Conservation (phyloP, 2,113 vertebrate genomes). For the Lota lota region DNA sequence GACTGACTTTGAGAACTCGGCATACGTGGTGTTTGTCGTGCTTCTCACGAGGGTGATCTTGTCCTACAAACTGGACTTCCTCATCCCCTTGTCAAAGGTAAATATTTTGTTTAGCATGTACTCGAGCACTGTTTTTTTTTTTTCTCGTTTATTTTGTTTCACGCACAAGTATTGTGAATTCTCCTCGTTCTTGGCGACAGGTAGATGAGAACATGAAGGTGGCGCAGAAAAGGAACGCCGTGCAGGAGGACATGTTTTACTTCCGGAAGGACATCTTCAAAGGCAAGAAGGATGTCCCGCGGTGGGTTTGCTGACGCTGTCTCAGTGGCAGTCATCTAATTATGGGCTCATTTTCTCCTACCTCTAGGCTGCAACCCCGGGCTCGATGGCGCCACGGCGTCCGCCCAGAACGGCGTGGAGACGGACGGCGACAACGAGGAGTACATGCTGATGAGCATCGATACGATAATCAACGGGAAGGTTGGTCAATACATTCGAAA, state of each 20-base stretch:
- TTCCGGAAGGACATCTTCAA: conserved; percentile 96
- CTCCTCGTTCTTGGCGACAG: conserved; percentile 56
- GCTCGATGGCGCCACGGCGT: conserved; percentile 75
- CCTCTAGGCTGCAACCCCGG: conserved; percentile 82
- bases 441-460: conserved; percentile 92
- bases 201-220: conserved; percentile 98
- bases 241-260: conserved; percentile 89
- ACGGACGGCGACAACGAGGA: conserved; percentile 72
- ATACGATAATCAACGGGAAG: conserved; percentile 98
- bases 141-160: too few relatives aligned
- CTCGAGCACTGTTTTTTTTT: too few relatives aligned
- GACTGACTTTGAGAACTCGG: conserved; percentile 98
- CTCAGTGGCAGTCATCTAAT: background rate
- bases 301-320: too few relatives aligned
- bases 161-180: too few relatives aligned
- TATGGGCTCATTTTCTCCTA: background rate
- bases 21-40: conserved; percentile 95
- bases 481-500: conserved; percentile 56
- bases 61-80: conserved; percentile 96
- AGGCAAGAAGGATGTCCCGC: conserved; percentile 67
- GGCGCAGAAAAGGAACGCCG: conserved; percentile 93
- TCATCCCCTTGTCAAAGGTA: conserved; percentile 97
- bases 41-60: conserved; percentile 95
- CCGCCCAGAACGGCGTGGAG: conserved; percentile 77
- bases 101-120: background rate